Base-by-base conservation (phyloP, 2,113 vertebrate genomes). In the Asarcornis scutulata region DNA sequence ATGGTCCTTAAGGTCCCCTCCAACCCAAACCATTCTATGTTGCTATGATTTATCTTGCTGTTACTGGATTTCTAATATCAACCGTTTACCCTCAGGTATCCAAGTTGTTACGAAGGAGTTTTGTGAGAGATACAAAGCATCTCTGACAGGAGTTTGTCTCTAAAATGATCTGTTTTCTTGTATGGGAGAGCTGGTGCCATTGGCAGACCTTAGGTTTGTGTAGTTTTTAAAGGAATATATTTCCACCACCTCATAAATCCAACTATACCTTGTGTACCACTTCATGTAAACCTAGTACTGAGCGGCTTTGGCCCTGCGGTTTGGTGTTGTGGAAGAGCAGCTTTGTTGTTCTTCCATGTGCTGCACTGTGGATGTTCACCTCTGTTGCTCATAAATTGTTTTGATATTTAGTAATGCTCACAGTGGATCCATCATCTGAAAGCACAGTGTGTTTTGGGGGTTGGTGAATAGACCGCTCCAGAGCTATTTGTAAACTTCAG, bases 191-290 rank as follows among this genome's bases (percentile, higher is more conserved):
- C 29, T 68, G 1, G 26, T 64, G 62, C 32, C 63, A 68, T 50
- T 84, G 56, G 8, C 0, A 2, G 27, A 21, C 53, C 38, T 60
- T 42, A 60, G 31, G 34, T n/a, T 25, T 63, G 27, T n/a, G 12
- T n/a, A 50, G 55, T 6, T 44, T 63, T 21, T 38, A 36, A 69
- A 40, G 42, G 7, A 66, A 9, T 29, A 34, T 59, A 9, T 75
- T 50, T 15, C 58, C 18, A 13, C 68, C 66, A 48, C 40, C 40
- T 11, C 5, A n/a, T 53, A 55, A 53, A 83, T 25, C 21, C 29
- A 62, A 29, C 17, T 63, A 0, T 29, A 34, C 55, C 32, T 34
- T 3, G 2, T 3, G 10, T 26, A 14, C 4, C 0, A 7, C 66
- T 55, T 60, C 21, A 5, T 32, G 53, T 40, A 62, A 36, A 25